Percentiles rank a stretch among this genome's conserved stretches.
phyloP scores from a whole-genome alignment of 1,140 invertebrate species.

The Neodiprion fabricii region DNA sequence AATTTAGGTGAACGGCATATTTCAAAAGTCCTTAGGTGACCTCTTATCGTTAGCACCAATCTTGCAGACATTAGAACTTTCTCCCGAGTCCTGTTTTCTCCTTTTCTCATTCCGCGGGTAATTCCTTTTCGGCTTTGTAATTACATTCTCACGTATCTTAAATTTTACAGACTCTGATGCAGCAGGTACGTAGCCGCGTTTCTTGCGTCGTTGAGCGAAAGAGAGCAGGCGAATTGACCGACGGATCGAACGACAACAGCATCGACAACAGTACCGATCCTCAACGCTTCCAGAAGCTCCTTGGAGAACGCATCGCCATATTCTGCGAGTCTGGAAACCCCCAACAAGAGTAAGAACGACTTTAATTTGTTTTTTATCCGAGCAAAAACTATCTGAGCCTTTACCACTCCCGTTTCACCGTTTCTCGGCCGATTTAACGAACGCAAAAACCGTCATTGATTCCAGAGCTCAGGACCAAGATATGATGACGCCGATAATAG shows the following conservation, averaged over 20 bases:
- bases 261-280: constrained; percentile 74
- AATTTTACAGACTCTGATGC: constrained; percentile 46
- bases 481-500: constrained; percentile 57
- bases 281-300: constrained; percentile 73
- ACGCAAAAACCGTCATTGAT: neutral
- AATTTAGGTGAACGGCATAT: no score
- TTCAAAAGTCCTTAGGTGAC: no score
- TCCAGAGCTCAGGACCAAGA: constrained; percentile 51
- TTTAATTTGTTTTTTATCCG: constrained; percentile 13
- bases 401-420: no score
- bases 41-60: no score
- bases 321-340: constrained; percentile 81
- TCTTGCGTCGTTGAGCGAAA: constrained; percentile 88
- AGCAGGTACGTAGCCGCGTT: constrained; percentile 69
- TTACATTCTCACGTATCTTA: neutral
- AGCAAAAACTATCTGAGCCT: no score
- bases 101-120: no score
- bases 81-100: no score
- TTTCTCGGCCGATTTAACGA: no score
- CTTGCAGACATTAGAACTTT: no score
- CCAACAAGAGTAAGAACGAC: constrained; percentile 63
- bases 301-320: constrained; percentile 84
- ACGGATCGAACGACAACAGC: constrained; percentile 63
- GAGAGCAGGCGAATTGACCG: constrained; percentile 80
- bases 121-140: constrained; percentile 4